Percentiles rank a stretch among this genome's conserved stretches.
These are phyloP conservation scores for Spatulosminthurus flaviceps DNA, from an alignment of 2,888 invertebrate species.

Conservation along the genomic window DNA sequence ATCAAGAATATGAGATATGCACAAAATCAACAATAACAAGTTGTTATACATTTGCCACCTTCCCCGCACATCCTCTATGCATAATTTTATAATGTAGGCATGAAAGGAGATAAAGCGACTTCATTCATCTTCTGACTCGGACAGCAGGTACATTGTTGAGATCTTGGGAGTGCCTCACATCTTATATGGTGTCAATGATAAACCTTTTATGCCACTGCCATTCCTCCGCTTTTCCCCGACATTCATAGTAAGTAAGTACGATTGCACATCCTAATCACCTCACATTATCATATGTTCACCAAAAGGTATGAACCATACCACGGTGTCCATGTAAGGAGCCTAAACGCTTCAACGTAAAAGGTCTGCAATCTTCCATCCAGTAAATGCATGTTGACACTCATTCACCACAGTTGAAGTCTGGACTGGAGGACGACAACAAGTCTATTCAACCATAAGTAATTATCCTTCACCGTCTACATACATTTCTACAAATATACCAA, in stretches of 20 bases:
- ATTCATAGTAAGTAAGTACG: too few species aligned
- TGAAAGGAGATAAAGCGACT: too few species aligned
- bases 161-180: slow-evolving; percentile 9
- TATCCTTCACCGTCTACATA: too few species aligned
- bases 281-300: too few species aligned
- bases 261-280: too few species aligned
- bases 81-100: too few species aligned
- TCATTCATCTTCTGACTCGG: slow-evolving; percentile 21
- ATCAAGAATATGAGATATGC: too few species aligned
- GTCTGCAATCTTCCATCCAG: background rate
- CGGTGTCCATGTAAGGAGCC: background rate
- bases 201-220: background rate
- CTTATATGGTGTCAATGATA: slow-evolving; percentile 19
- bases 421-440: slow-evolving; percentile 5
- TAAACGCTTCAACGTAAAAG: background rate
- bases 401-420: background rate
- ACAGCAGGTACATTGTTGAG: slow-evolving; percentile 30
- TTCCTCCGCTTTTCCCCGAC: background rate
- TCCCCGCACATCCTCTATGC: background rate
- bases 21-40: background rate
- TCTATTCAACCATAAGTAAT: background rate
- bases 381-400: background rate
- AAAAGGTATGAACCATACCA: too few species aligned
- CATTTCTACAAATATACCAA: background rate
- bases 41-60: background rate